A percentile compares a stretch with the other conserved stretches of the same genome.
Evolutionary conservation across 1,140 invertebrate species (phyloP).

Genomic region (Plectus sambesii): DNA sequence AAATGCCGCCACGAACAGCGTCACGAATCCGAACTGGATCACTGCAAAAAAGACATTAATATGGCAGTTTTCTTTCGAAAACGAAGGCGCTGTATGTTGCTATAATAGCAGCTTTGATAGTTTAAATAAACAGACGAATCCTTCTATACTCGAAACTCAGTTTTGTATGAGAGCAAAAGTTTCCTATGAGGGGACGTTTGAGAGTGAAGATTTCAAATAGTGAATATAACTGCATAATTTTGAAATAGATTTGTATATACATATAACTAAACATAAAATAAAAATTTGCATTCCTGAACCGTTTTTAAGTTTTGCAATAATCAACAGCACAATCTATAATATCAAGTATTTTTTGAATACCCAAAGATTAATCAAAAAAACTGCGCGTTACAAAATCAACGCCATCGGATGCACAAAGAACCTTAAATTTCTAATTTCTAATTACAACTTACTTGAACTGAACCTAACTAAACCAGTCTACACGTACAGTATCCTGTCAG

Average conservation of each 20-base stretch:
- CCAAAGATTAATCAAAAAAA: neutral
- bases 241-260: too few species aligned
- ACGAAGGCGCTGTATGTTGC: slow-evolving; percentile 1
- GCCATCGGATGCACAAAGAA: too few species aligned
- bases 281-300: too few species aligned
- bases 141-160: neutral
- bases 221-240: slow-evolving; percentile 7
- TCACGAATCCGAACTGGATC: slow-evolving; percentile 73
- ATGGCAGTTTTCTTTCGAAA: slow-evolving; percentile 9
- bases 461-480: too few species aligned
- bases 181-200: neutral
- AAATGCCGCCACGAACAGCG: slow-evolving; percentile 76
- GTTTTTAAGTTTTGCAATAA: too few species aligned
- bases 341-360: neutral
- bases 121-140: neutral
- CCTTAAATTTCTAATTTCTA: too few species aligned
- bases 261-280: too few species aligned
- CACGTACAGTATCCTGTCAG: too few species aligned
- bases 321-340: too few species aligned
- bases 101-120: neutral
- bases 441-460: too few species aligned
- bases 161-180: slow-evolving; percentile 7
- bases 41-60: slow-evolving; percentile 27
- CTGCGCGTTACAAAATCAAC: too few species aligned
- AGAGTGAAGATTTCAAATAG: slow-evolving; percentile 13